Evolutionary conservation across 2,797 vertebrate genomes (phyloP).

Genomic region (Allobates femoralis): DNA sequence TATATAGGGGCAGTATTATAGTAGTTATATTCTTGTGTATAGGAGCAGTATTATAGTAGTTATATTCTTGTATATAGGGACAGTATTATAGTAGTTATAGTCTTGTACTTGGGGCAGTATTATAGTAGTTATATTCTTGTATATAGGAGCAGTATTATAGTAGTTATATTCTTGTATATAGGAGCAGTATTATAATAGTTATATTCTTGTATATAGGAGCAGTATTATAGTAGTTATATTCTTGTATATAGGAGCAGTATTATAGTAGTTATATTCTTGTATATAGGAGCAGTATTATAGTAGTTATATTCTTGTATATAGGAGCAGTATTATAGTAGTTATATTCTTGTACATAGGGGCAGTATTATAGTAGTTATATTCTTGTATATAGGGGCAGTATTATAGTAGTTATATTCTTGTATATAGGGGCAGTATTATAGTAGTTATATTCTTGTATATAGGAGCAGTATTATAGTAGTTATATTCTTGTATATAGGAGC

Average conservation of each 20-base stretch:
- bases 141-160: background rate
- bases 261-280: slow-evolving; percentile 17
- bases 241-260: background rate
- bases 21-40: background rate
- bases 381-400: background rate
- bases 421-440: background rate
- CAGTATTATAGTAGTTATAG: slow-evolving; percentile 15
- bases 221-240: slow-evolving; percentile 13
- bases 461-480: background rate
- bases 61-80: no score
- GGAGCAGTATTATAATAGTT: background rate
- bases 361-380: slow-evolving; percentile 9
- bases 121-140: no score
- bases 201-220: slow-evolving; percentile 6
- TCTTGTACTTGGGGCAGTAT: no score
- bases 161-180: background rate
- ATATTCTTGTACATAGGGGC: background rate
- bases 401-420: slow-evolving; percentile 9
- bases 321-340: background rate
- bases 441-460: background rate
- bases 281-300: slow-evolving; percentile 1
- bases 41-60: slow-evolving; percentile 11
- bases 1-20: background rate
- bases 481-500: slow-evolving; percentile 6
- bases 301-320: slow-evolving; percentile 6